Percentiles rank a stretch among this genome's conserved stretches.
Conservation (phyloP, 2,797 vertebrate genomes). For the Megaceryle alcyon region DNA sequence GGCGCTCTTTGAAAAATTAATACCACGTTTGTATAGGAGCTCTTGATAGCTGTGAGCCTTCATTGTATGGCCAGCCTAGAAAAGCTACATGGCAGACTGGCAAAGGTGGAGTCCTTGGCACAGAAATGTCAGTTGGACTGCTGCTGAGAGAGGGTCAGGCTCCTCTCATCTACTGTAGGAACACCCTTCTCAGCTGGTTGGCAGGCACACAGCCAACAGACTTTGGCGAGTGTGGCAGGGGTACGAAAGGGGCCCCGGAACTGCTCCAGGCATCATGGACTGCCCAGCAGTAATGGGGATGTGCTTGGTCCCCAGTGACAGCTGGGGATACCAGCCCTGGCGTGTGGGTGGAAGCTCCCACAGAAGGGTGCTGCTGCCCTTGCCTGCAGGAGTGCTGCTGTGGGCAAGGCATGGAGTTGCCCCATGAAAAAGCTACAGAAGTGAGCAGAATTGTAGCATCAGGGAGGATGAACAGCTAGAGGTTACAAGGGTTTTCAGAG, state of each 20-base stretch:
- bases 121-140: background rate
- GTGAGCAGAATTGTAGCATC: background rate
- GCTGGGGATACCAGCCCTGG: background rate
- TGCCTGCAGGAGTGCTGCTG: background rate
- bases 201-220: background rate
- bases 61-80: background rate
- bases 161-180: background rate
- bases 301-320: background rate
- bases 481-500: background rate
- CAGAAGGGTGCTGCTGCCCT: background rate
- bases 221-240: background rate
- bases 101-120: background rate
- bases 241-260: background rate
- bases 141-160: background rate
- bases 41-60: background rate
- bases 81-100: accelerated
- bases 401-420: background rate
- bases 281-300: background rate
- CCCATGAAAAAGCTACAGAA: background rate
- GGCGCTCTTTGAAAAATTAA: background rate
- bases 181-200: background rate
- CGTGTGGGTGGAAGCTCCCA: background rate
- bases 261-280: background rate
- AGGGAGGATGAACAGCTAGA: background rate
- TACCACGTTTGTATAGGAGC: background rate